Evolutionary conservation across 2,797 vertebrate species (phyloP), one percentile per base, ranked within the genome.

Genomic region (Moxostoma hubbsi): DNA sequence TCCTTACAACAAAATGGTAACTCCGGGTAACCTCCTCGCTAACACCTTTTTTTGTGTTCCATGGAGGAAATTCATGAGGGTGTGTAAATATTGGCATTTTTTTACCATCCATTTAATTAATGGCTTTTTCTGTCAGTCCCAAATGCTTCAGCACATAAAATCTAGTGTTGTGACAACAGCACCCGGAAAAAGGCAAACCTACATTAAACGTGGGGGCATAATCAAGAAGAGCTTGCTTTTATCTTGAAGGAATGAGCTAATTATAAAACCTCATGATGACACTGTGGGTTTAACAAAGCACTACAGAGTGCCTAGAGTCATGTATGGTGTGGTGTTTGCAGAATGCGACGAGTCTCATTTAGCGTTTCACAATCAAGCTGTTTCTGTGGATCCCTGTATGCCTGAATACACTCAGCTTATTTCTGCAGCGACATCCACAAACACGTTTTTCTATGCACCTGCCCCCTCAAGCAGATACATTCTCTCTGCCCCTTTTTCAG

Each of bases 261-360:
- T 86, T 86, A 82, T 83, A 85, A 84, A 84, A 83, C 81, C 73
- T 84, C 81, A 81, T 87, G 80, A 86, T 36, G 36, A 36, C 79
- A 84, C 61, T 80, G 75, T 86, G 80, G 72, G 72, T 77, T 85
- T 83, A 77, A 77, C 77, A 73, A 82, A 85, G 74, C 81, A 82
- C 50, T 61, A 73, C 82, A 50, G 45, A 81, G 53, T 78, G 83
- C 77, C 61, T 63, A 66, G 62, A 75, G 83, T 80, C 75, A 72
- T 82, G 70, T 79, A 68, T 36, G 66, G 75, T 71, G 83, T 73
- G 78, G 77, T 87, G 81, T 85, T 79, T 73, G 45, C 61, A 71
- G 71, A 36, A 36, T 36, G 36, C 36, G 36, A 4, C 36, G 36
- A 36, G 36, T 74, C 75, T 81, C 46, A 70, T 82, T 82, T 73